phyloP scores from a whole-genome alignment of 2,888 invertebrate species.

The Diplolepis rosae region DNA sequence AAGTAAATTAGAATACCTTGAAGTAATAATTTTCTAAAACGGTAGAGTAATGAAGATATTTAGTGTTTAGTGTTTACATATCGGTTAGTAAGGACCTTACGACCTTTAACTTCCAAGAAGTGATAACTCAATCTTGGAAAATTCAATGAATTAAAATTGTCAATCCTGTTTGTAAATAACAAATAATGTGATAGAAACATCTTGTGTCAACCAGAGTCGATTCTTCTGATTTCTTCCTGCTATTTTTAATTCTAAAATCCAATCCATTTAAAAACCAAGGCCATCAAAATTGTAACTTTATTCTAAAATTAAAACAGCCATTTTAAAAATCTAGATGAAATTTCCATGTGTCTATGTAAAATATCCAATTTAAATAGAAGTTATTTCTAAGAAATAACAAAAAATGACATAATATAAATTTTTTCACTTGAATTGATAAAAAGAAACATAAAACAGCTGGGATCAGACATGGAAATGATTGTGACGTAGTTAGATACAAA shows the following conservation, averaged over 20 bases:
- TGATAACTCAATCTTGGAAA: too few relatives aligned
- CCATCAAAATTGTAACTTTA: background rate
- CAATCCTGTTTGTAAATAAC: too few relatives aligned
- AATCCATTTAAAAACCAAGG: background rate
- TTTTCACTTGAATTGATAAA: background rate
- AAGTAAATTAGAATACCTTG: too few relatives aligned
- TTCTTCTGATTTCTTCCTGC: background rate
- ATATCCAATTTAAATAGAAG: background rate
- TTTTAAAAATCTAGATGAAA: background rate
- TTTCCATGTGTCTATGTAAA: background rate
- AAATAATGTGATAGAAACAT: too few relatives aligned
- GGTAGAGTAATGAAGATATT: too few relatives aligned
- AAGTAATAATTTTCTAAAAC: too few relatives aligned
- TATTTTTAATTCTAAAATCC: background rate
- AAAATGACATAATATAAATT: background rate
- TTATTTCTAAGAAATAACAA: background rate
- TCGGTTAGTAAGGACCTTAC: too few relatives aligned
- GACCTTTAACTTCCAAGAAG: too few relatives aligned
- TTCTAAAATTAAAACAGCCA: background rate
- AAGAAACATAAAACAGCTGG: background rate
- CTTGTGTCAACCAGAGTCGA: too few relatives aligned
- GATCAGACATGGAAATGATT: background rate
- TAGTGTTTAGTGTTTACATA: too few relatives aligned
- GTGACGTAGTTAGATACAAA: slow-evolving; percentile 1
- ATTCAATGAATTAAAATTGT: too few relatives aligned